Percentiles rank a stretch among this genome's conserved stretches.
Evolutionary conservation across 2,113 vertebrate genomes (phyloP).

Genomic region (Muntiacus muntjak): DNA sequence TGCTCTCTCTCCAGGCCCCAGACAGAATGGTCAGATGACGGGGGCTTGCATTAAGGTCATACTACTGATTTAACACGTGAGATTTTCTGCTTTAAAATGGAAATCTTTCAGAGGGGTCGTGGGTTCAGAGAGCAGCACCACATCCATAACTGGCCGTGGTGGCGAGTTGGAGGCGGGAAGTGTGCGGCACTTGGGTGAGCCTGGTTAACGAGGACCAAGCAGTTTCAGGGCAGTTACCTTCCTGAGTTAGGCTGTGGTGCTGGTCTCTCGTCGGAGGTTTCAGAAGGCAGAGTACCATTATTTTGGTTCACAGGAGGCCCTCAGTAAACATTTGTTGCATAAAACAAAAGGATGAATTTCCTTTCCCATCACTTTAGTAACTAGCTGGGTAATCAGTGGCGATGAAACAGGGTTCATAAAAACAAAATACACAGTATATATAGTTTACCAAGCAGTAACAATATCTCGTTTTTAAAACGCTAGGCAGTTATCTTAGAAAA

Average conservation of each 20-base stretch:
- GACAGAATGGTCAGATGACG: not conserved
- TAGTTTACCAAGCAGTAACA: not conserved
- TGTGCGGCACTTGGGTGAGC: not conserved
- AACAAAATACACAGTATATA: not conserved
- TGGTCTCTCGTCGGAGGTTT: not conserved
- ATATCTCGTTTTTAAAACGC: not conserved
- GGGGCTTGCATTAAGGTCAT: not conserved
- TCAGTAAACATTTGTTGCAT: not conserved
- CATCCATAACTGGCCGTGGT: not conserved
- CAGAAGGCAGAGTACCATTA: not conserved
- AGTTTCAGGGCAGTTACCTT: not conserved
- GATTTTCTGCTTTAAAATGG: constrained; percentile 7
- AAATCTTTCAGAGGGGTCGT: not conserved
- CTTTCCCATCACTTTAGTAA: not conserved
- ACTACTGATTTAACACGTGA: not conserved
- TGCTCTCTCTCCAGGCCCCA: not conserved
- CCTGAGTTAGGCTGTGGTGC: not conserved
- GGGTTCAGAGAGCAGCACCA: not conserved
- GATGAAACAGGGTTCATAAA: not conserved
- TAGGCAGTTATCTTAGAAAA: not conserved
- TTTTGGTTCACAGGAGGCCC: not conserved
- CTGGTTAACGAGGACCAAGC: not conserved
- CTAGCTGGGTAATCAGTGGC: not conserved
- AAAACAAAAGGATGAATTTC: not conserved
- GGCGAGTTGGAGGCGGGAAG: not conserved